Conservation (phyloP, 1,140 invertebrate species). For the Maconellicoccus hirsutus region DNA sequence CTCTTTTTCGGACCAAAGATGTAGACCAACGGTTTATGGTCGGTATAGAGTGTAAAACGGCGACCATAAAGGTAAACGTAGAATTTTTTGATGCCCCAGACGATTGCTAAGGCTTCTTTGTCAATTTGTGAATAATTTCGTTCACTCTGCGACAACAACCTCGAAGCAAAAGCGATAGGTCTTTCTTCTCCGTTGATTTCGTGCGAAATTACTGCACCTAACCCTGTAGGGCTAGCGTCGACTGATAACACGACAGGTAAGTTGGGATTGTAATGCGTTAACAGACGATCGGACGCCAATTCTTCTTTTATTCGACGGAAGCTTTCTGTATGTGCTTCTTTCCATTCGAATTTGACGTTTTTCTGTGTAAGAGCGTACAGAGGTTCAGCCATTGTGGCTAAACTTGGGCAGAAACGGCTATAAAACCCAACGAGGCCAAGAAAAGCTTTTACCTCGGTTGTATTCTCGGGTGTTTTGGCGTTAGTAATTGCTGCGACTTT, state of each 20-base stretch:
- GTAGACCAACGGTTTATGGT: slow-evolving; percentile 38
- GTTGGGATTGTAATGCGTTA: slow-evolving; percentile 28
- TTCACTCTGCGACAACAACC: slow-evolving; percentile 34
- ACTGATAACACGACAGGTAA: slow-evolving; percentile 28
- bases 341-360: slow-evolving; percentile 27
- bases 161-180: slow-evolving; percentile 34
- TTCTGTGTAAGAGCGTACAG: slow-evolving; percentile 24
- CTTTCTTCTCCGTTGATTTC: slow-evolving; percentile 26
- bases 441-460: slow-evolving; percentile 28
- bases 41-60: slow-evolving; percentile 37
- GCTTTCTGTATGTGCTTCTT: slow-evolving; percentile 28
- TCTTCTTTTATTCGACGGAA: slow-evolving; percentile 33
- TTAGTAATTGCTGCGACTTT: neutral
- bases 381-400: slow-evolving; percentile 23
- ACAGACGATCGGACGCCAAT: slow-evolving; percentile 25
- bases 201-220: slow-evolving; percentile 30
- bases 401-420: slow-evolving; percentile 29
- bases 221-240: slow-evolving; percentile 30
- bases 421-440: slow-evolving; percentile 35
- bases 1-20: slow-evolving; percentile 36
- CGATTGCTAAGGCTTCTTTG: slow-evolving; percentile 39
- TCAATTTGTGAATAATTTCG: slow-evolving; percentile 39
- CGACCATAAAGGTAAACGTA: slow-evolving; percentile 37
- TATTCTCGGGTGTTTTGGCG: slow-evolving; percentile 11
- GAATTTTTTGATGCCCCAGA: slow-evolving; percentile 36